Evolutionary conservation across 2,888 invertebrate genomes (phyloP), one percentile per base, ranked within the genome.

Genomic region (Odontothrips loti): DNA sequence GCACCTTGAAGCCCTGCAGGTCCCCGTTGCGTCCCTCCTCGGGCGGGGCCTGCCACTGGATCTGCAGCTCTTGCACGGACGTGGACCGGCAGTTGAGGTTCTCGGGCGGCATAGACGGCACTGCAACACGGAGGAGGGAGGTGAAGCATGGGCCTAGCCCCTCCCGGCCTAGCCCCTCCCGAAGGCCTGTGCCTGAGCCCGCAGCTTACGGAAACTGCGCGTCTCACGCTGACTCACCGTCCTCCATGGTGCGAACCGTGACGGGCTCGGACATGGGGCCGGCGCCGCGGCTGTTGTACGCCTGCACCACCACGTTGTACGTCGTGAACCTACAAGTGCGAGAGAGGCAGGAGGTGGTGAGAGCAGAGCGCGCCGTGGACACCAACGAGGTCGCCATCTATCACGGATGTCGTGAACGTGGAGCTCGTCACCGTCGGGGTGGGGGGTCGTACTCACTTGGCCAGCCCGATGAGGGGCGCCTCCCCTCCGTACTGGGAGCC

Each of bases 81-180:
- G 95, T 88, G 34, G 95, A 93, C 81, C 93, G 92, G 87, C 95
- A 95, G 84, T 93, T 93, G 34, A 95, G 91, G 85, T 93, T 92
- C 85, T 95, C 94, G 6, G 96, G 95, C 29, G 95, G 93, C 80
- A 93, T 91, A 85, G 95, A 95, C 81, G 97, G 97, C 23, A 96
- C 95, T 95, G 88, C 2, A 87, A 86, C 34, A 43, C 3, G 34
- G 34, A 43, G 34, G 3, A 6, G 34, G 34, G 47, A 78, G 51
- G 23, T 27, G n/a, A n/a, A n/a, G n/a, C n/a, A n/a, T n/a, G n/a
- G n/a, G n/a, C n/a, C n/a, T n/a, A n/a, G n/a, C n/a, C n/a, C n/a
- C n/a, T n/a, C n/a, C n/a, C n/a, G n/a, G n/a, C n/a, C n/a, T n/a
- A n/a, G n/a, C n/a, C n/a, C n/a, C n/a, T n/a, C n/a, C n/a, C n/a